Base-by-base conservation (phyloP, 2,113 vertebrate genomes). In the Chaetops frenatus region DNA sequence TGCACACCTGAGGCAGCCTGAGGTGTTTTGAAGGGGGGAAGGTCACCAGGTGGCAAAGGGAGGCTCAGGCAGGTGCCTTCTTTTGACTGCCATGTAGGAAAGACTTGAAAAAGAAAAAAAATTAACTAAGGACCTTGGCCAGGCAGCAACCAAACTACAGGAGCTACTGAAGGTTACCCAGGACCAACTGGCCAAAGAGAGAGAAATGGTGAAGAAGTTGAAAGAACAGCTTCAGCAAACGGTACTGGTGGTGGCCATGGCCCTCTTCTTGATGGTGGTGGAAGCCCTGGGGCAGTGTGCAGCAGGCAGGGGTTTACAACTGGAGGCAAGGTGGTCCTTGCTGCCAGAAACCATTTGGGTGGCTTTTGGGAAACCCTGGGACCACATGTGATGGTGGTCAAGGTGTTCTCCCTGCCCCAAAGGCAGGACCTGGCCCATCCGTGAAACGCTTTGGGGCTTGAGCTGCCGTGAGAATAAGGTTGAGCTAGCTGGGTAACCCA, bases 81-180 rank as follows among this genome's bases (percentile, higher is more conserved):
- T 74, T 94, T 71, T 90, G 23, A 61, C 53, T 89, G 74, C 48
- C 29, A 20, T 62, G 54, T 95, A 99, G 99, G 99, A 99, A 91
- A 98, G 98, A 80, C 97, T 99, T 96, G 98, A 98, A 76, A 99
- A 99, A 86, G 99, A 99, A 97, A 99, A 99, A 96, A 99, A 98
- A 95, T 91, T 99, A 96, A 98, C 98, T 42, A 98, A 98, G 97
- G 98, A 99, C 92, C 97, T 99, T 86, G 98, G 98, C 81, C 98
- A 98, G 36, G 98, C 99, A 25, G 98, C 99, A 94, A 98, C 98
- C 82, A 99, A 99, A 96, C 98, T 99, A n/a, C 98, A 99, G 96
- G 99, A 99, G 94, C 98, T 99, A 70, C 97, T 99, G 81, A 99
- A 98, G 96, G 97, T 97, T 33, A 98, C 98, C 84, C 99, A 99